Percentiles rank a stretch among this genome's conserved stretches.
Evolutionary conservation across 2,888 invertebrate genomes (phyloP).

Genomic region (Oscheius sp.): DNA sequence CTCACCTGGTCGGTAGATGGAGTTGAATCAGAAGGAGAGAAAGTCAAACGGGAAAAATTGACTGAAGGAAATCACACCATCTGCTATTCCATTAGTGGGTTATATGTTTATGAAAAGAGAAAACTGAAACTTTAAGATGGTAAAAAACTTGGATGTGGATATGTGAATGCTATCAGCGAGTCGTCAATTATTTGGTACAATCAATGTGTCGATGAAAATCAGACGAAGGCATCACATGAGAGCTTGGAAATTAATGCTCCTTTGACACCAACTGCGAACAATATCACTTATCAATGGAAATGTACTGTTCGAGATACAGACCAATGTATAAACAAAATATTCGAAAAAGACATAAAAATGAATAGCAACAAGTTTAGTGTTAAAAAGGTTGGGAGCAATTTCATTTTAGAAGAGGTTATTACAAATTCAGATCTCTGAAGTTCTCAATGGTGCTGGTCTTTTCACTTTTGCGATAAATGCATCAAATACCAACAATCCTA

Average conservation of each 20-base stretch:
- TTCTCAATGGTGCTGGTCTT: too few relatives aligned
- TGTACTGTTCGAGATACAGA: too few relatives aligned
- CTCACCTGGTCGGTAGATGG: slow-evolving; percentile 9
- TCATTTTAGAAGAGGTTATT: too few relatives aligned
- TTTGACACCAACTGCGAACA: too few relatives aligned
- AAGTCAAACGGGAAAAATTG: not conserved
- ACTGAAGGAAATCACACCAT: slow-evolving; percentile 5
- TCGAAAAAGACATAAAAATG: too few relatives aligned
- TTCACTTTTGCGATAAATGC: too few relatives aligned
- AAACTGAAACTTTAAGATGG: not conserved
- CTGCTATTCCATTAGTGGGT: not conserved
- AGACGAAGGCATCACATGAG: not conserved
- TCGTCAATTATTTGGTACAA: not conserved
- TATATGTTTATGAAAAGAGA: not conserved
- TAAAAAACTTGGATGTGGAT: not conserved
- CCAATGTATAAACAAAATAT: too few relatives aligned
- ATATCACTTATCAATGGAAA: too few relatives aligned
- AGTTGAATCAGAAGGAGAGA: not conserved
- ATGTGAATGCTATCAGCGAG: not conserved
- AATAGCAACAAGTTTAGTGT: too few relatives aligned
- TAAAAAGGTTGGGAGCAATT: too few relatives aligned
- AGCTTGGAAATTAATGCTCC: not conserved
- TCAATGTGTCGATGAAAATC: not conserved
- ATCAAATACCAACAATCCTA: too few relatives aligned
- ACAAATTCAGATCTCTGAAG: too few relatives aligned